A percentile compares a stretch with the other conserved stretches of the same genome.
Conservation (phyloP, 1,140 invertebrate genomes). For the Euura lappo region DNA sequence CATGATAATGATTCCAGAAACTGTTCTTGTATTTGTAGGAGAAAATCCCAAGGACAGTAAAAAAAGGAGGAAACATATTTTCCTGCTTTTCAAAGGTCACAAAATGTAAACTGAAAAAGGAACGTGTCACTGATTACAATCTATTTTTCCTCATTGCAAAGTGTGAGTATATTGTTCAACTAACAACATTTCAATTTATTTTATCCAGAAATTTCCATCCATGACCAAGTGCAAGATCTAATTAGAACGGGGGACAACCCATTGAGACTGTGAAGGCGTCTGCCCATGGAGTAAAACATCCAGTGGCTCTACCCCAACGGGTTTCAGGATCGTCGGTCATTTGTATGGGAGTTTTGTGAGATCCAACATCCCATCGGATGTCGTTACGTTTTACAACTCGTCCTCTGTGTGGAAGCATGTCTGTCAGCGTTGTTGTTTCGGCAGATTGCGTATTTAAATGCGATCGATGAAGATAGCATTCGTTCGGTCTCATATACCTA, state of each 20-base stretch:
- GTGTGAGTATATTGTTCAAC: background rate
- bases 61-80: background rate
- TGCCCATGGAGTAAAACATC: constrained; percentile 20
- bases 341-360: constrained; percentile 13
- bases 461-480: constrained; percentile 21
- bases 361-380: constrained; percentile 20
- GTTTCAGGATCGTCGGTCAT: constrained; percentile 21
- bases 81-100: background rate
- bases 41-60: no score
- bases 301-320: constrained; percentile 11
- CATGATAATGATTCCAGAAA: no score
- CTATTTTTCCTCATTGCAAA: constrained; percentile 7
- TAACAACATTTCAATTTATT: no score
- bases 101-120: background rate
- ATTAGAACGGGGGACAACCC: constrained; percentile 17
- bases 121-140: background rate
- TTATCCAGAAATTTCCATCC: background rate
- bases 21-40: no score
- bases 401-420: constrained; percentile 25
- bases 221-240: background rate
- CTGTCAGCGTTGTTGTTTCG: constrained; percentile 21
- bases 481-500: constrained; percentile 27
- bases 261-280: constrained; percentile 16
- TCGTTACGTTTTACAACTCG: constrained; percentile 19
- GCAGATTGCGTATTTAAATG: constrained; percentile 19